Evolutionary conservation across 2,113 vertebrate genomes (phyloP).

Genomic region (Pampusana beccarii): DNA sequence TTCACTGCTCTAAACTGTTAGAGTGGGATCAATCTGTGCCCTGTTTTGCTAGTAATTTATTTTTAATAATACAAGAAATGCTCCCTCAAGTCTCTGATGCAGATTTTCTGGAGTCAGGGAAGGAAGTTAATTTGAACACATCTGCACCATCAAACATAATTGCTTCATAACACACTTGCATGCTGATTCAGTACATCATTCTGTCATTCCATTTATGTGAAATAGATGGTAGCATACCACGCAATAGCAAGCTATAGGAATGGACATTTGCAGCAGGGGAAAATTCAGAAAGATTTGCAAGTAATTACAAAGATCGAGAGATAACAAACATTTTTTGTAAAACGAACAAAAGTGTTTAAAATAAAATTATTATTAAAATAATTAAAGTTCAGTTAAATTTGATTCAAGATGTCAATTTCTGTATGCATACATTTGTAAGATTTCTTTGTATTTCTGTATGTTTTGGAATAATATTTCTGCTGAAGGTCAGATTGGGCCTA

Average conservation of each 20-base stretch:
- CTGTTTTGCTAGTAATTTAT: constrained; percentile 49
- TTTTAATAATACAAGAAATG: constrained; percentile 53
- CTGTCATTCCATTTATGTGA: constrained; percentile 19
- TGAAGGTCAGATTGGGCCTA: not conserved
- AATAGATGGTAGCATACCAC: not conserved
- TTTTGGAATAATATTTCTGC: not conserved
- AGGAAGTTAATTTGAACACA: constrained; percentile 58
- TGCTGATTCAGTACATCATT: constrained; percentile 52
- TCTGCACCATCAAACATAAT: constrained; percentile 50
- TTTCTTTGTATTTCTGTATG: not conserved
- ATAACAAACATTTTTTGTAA: not conserved
- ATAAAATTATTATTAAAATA: not conserved
- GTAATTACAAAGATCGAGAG: not conserved
- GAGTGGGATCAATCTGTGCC: constrained; percentile 17
- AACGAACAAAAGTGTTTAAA: not conserved
- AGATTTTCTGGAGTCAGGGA: constrained; percentile 49
- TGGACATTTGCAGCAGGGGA: not conserved
- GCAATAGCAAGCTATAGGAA: not conserved
- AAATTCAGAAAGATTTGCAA: not conserved
- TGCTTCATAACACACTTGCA: constrained; percentile 29
- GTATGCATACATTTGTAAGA: not conserved
- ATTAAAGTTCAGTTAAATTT: not conserved
- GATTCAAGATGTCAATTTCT: not conserved
- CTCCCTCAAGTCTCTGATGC: constrained; percentile 28
- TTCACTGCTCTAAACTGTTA: constrained; percentile 15